Percentiles rank a stretch among this genome's conserved stretches.
phyloP scores from a whole-genome alignment of 2,888 invertebrate species.

The Dimorphilus gyrociliatus region DNA sequence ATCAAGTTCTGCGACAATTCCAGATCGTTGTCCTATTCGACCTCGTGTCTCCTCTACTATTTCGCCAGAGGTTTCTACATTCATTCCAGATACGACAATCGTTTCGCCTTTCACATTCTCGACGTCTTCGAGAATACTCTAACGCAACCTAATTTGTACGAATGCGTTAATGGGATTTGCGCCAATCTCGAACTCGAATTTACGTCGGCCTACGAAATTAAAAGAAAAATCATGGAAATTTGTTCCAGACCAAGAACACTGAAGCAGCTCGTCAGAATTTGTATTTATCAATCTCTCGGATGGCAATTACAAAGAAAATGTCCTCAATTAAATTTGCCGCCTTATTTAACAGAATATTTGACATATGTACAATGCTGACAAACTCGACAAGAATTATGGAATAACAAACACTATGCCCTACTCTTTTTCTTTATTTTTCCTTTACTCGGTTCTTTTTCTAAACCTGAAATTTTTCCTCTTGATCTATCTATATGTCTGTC shows the following conservation, averaged over 20 bases:
- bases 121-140: slow-evolving; percentile 12
- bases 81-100: slow-evolving; percentile 12
- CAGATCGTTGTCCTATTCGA: slow-evolving; percentile 1
- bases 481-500: too few relatives aligned
- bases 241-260: slow-evolving; percentile 9
- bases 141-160: slow-evolving; percentile 7
- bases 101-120: slow-evolving; percentile 11
- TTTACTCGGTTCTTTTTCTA: too few relatives aligned
- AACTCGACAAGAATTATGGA: too few relatives aligned
- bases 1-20: slow-evolving; percentile 7
- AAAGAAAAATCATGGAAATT: slow-evolving; percentile 6
- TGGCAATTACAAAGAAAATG: slow-evolving; percentile 8
- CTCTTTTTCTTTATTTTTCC: too few relatives aligned
- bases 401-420: too few relatives aligned
- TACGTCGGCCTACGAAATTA: slow-evolving; percentile 9
- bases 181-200: slow-evolving; percentile 11
- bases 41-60: slow-evolving; percentile 7
- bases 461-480: too few relatives aligned
- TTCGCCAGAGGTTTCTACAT: slow-evolving; percentile 12
- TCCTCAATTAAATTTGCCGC: too few relatives aligned
- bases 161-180: slow-evolving; percentile 10
- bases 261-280: slow-evolving; percentile 10
- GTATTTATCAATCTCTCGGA: slow-evolving; percentile 10
- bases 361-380: too few relatives aligned
- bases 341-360: too few relatives aligned